Evolutionary conservation across 1,140 invertebrate genomes (phyloP), one percentile per base, ranked within the genome.

Genomic region (Drosophila micromelanica): DNA sequence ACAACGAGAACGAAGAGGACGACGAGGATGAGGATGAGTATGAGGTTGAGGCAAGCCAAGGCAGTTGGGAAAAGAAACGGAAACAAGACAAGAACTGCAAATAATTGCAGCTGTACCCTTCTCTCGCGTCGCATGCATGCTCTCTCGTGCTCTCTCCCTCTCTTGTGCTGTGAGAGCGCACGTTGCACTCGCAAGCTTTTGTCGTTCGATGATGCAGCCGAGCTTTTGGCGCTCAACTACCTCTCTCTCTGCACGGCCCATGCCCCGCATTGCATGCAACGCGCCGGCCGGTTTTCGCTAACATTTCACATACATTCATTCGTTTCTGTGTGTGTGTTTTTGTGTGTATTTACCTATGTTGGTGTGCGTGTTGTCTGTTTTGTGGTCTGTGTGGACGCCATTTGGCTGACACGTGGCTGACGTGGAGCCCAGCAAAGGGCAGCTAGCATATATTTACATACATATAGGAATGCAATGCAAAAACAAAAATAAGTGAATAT

Each of bases 31-130:
- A 76, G 69, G 38, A 85, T 42, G 56, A 48, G 61, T 51, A 51
- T 12, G 40, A n/a, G 57, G 6, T 12, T 11, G 20, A 52, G 12
- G 32, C 30, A 12, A 48, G 35, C 35, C 20, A 63, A 32, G 46
- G 70, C 52, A 27, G 54, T 55, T 49, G 40, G 37, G 52, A 56
- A 65, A 71, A 73, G 67, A 79, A 84, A 85, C 80, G 80, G 73
- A 85, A 85, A 71, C 80, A 85, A 78, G 78, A 65, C 62, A 82
- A 77, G 68, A 84, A 87, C 79, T 87, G 84, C 84, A 87, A 87
- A 87, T 87, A 82, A 87, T 79, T 79, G 79, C 82, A 81, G 63
- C 70, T 55, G 64, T 75, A 60, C 64, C 30, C 60, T 32, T 69
- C 27, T 59, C 5, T 8, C 1, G 20, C 57, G n/a, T 45, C 57